Evolutionary conservation across 2,797 vertebrate species (phyloP).

Genomic region (Okamejei kenojei): DNA sequence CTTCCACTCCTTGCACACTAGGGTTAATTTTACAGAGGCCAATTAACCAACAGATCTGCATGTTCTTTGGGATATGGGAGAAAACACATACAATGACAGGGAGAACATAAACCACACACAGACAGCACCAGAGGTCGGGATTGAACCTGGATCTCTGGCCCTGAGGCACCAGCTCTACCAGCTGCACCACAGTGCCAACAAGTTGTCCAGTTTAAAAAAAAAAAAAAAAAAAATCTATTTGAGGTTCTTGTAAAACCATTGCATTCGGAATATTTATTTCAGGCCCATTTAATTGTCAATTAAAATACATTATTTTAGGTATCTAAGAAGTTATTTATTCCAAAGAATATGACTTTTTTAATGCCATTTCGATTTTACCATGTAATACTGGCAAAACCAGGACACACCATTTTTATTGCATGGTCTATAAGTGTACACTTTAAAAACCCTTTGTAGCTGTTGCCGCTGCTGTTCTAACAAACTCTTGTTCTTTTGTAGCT

Average conservation of each 20-base stretch:
- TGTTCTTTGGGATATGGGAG: no score
- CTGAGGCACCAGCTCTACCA: no score
- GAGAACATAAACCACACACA: no score
- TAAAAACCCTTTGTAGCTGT: not conserved
- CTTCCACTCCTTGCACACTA: no score
- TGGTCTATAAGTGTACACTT: not conserved
- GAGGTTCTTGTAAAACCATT: not conserved
- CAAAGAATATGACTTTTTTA: not conserved
- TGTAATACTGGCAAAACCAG: not conserved
- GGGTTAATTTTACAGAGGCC: no score
- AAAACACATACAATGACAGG: no score
- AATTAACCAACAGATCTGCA: no score
- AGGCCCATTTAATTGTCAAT: not conserved
- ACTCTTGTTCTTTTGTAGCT: not conserved
- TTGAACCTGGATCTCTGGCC: no score
- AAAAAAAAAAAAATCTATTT: not conserved
- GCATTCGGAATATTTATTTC: not conserved
- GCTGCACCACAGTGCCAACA: not conserved
- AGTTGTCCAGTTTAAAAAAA: no score
- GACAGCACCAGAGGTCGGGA: no score
- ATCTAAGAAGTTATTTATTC: not conserved
- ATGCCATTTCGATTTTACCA: not conserved
- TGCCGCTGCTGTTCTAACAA: not conserved
- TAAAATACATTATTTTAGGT: not conserved
- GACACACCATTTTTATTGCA: not conserved